Conservation (phyloP, 1,140 invertebrate genomes). For the Diachasma alloeum region DNA sequence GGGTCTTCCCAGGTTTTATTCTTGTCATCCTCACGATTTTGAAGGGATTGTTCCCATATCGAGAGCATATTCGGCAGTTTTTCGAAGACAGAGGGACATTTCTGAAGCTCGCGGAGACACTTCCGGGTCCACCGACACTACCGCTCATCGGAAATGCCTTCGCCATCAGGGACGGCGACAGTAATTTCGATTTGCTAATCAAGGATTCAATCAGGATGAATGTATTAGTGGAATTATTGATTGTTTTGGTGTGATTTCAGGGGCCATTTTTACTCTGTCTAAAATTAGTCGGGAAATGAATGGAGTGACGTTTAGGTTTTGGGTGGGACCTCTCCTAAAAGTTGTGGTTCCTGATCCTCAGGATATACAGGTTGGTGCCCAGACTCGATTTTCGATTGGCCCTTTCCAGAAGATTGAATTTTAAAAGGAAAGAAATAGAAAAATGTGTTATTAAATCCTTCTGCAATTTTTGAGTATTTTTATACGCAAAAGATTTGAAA, state of each 20-base stretch:
- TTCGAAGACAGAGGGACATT: not conserved
- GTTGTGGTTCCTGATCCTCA: not conserved
- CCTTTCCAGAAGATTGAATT: not conserved
- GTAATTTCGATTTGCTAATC: not conserved
- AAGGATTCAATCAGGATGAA: too few species aligned
- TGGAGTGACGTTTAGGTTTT: not conserved
- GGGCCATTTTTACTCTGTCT: not conserved
- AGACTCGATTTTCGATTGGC: too few species aligned
- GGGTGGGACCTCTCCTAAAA: not conserved
- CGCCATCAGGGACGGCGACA: not conserved
- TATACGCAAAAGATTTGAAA: too few species aligned
- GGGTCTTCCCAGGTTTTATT: not conserved
- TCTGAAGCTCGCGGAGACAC: not conserved
- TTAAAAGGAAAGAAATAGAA: not conserved
- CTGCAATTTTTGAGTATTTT: too few species aligned
- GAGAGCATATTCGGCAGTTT: not conserved
- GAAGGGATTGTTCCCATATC: not conserved
- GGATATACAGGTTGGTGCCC: not conserved
- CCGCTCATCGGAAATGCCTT: not conserved
- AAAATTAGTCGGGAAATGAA: not conserved
- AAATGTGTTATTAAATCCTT: not conserved
- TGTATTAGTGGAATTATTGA: too few species aligned
- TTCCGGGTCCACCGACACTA: not conserved
- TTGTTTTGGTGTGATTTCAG: not conserved
- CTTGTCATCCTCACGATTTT: not conserved